Evolutionary conservation across 2,113 vertebrate species (phyloP).

Genomic region (Grammomys surdaster): DNA sequence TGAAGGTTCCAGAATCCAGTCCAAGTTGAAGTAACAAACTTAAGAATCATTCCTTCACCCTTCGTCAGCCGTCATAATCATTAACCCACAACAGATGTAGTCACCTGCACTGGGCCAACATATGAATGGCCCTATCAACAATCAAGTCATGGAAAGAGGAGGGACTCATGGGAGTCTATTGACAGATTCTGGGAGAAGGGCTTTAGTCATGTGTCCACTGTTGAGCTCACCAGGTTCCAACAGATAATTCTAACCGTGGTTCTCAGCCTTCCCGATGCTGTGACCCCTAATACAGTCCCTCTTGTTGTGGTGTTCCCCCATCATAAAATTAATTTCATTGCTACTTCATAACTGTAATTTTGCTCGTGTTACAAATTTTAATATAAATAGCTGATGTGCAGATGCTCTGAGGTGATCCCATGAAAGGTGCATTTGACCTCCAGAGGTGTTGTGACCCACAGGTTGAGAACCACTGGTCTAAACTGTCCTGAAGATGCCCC

Average conservation of each 20-base stretch:
- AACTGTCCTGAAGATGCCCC: background rate
- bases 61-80: background rate
- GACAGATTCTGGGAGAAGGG: background rate
- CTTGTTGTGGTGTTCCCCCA: background rate
- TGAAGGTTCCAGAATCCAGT: background rate
- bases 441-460: background rate
- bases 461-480: background rate
- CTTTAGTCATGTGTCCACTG: background rate
- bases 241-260: background rate
- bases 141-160: background rate
- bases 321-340: background rate
- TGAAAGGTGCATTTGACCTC: background rate
- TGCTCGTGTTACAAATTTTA: background rate
- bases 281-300: background rate
- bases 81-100: background rate
- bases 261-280: background rate
- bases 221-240: background rate
- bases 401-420: background rate
- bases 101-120: background rate
- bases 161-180: background rate
- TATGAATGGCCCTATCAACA: background rate
- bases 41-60: background rate
- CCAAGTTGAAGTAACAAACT: background rate
- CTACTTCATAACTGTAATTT: background rate
- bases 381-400: background rate